Conservation (phyloP, 2,888 invertebrate species). For the Laspeyria flexula region DNA sequence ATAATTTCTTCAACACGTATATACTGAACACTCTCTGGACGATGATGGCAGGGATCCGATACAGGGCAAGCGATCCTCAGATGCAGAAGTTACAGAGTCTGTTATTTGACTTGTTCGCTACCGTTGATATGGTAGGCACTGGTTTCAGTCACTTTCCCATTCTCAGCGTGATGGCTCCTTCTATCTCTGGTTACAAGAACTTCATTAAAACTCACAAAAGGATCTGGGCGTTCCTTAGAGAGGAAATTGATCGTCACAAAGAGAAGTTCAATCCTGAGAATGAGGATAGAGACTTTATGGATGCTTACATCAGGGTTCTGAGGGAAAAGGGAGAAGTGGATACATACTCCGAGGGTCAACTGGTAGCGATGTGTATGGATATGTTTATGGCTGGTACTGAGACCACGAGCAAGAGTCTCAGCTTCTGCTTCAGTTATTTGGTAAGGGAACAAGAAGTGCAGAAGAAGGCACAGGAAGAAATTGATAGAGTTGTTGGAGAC, state of each 20-base stretch:
- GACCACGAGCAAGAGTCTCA: conserved; percentile 92
- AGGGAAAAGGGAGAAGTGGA: conserved; percentile 84
- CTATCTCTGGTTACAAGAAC: conserved; percentile 90
- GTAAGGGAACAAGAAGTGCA: conserved; percentile 90
- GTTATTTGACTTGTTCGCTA: conserved; percentile 89
- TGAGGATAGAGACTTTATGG: conserved; percentile 92
- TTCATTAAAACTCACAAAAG: conserved; percentile 90
- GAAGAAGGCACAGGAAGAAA: conserved; percentile 91
- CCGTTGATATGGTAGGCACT: conserved; percentile 93
- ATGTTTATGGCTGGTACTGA: conserved; percentile 96
- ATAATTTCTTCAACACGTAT: conserved; percentile 91
- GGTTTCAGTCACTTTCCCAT: conserved; percentile 93
- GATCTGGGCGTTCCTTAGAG: conserved; percentile 90
- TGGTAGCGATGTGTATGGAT: conserved; percentile 93
- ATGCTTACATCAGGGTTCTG: conserved; percentile 90
- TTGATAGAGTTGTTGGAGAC: conserved; percentile 91
- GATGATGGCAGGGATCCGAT: conserved; percentile 93
- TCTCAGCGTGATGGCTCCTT: conserved; percentile 89
- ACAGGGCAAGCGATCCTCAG: conserved; percentile 89
- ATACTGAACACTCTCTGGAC: conserved; percentile 93
- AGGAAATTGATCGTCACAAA: conserved; percentile 90
- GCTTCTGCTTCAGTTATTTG: conserved; percentile 91
- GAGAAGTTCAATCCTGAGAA: conserved; percentile 84
- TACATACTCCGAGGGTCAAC: conserved; percentile 89
- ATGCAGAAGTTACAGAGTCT: conserved; percentile 89